Conservation (phyloP, 2,797 vertebrate species). For the Manis pentadactyla region DNA sequence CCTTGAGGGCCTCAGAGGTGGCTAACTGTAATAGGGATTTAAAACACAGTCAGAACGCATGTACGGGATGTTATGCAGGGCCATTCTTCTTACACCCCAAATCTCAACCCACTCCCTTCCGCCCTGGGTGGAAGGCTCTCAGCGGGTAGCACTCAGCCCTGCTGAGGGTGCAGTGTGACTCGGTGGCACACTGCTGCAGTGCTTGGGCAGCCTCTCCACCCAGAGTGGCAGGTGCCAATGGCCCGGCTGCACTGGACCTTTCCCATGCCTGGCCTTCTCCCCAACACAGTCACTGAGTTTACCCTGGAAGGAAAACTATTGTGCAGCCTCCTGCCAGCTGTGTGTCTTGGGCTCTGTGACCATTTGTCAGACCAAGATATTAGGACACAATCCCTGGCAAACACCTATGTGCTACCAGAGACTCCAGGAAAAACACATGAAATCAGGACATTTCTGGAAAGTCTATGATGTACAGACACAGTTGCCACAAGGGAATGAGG, state of each 20-base stretch:
- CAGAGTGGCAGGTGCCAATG: neutral
- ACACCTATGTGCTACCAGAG: constrained; percentile 59
- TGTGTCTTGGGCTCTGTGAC: constrained; percentile 40
- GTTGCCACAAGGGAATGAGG: constrained; percentile 23
- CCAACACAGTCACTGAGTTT: neutral
- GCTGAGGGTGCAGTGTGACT: neutral
- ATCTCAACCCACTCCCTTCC: neutral
- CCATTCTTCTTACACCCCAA: neutral
- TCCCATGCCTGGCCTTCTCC: neutral
- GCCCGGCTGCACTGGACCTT: neutral
- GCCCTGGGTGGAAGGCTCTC: neutral
- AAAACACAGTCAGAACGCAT: neutral
- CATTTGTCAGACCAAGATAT: constrained; percentile 47
- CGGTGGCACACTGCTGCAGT: neutral
- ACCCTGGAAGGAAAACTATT: neutral
- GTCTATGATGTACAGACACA: constrained; percentile 36
- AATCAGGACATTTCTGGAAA: constrained; percentile 60
- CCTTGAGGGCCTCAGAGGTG: neutral
- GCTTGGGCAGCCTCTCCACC: neutral
- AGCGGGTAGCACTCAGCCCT: neutral
- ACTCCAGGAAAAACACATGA: constrained; percentile 34
- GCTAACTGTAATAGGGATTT: neutral
- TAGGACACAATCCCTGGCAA: constrained; percentile 38
- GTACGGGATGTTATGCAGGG: neutral
- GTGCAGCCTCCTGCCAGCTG: constrained; percentile 1